Base-by-base conservation (phyloP, 2,888 invertebrate species). In the Athalia circularis region DNA sequence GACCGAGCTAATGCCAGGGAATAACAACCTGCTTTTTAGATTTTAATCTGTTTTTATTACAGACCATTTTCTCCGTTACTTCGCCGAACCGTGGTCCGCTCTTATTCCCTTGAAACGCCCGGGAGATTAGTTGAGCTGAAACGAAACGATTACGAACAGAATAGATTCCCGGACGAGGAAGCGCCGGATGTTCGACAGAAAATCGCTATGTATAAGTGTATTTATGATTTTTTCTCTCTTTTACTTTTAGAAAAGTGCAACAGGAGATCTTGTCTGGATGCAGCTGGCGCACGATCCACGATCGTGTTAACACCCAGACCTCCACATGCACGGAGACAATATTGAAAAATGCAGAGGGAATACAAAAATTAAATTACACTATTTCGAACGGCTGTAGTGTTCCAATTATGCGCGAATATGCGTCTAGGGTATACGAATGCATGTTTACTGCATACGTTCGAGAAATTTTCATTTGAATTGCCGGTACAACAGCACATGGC, bases 41-140 rank as follows among this genome's bases (percentile, higher is more conserved):
- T 15, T 15, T 48, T 64, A 64, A 64, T 64, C 65, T 65, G 65
- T 65, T 65, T 65, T 65, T 65, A 65, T 65, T 65, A 48, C 65
- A 4, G 47, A 65, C 47, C 13, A 65, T 65, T 65, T 65, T 13
- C 48, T 65, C 15, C 29, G 13, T 48, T 65, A 2, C 48, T 48
- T 9, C 15, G 15, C 48, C 15, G 7, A 4, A 47, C 65, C 47
- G 7, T 7, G 47, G 29, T 29, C 29, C 29, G 29, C 0, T 29
- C 29, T 29, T n/a, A n/a, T n/a, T 29, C 29, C 29, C 29, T 29
- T 29, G 2, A 29, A 29, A 65, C 15, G 65, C 48, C 65, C 13
- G 13, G 48, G 13, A 65, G 48, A 48, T 65, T 48, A 48, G 65
- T 47, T 13, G n/a, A 65, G 7, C 9, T 13, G 7, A 48, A 65